phyloP scores from a whole-genome alignment of 2,888 invertebrate species.

The Synergus umbraculus region DNA sequence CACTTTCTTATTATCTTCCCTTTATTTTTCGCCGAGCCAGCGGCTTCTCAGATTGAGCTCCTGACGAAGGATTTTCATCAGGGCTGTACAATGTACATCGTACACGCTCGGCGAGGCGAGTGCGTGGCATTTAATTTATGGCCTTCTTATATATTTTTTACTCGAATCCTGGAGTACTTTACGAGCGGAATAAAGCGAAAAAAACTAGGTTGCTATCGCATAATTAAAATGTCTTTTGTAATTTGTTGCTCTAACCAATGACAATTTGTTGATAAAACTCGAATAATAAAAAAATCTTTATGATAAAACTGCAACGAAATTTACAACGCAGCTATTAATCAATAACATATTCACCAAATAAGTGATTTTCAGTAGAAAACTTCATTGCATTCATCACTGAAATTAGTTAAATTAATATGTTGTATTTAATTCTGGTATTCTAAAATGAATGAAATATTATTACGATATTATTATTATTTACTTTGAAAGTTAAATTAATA shows the following conservation, averaged over 20 bases:
- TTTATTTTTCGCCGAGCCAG: slow-evolving; percentile 22
- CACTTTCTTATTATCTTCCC: slow-evolving; percentile 20
- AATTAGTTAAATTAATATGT: no score
- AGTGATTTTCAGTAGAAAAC: no score
- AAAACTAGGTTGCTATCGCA: slow-evolving; percentile 13
- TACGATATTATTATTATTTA: no score
- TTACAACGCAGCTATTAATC: no score
- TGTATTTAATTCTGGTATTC: no score
- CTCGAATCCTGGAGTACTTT: slow-evolving; percentile 8
- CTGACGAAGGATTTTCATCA: slow-evolving; percentile 31
- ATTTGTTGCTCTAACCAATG: neutral
- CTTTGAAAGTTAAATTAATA: no score
- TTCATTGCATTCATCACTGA: no score
- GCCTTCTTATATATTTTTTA: slow-evolving; percentile 20
- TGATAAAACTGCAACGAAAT: no score
- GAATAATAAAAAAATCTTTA: neutral
- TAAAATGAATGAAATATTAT: no score
- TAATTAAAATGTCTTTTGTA: slow-evolving; percentile 18
- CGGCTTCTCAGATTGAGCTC: slow-evolving; percentile 26
- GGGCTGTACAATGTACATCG: neutral
- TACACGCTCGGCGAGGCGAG: neutral
- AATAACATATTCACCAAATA: no score
- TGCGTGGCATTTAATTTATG: slow-evolving; percentile 25
- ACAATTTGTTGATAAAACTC: neutral
- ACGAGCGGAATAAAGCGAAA: slow-evolving; percentile 7